A percentile compares a stretch with the other conserved stretches of the same genome.
Conservation (phyloP, 2,888 invertebrate genomes). For the Cheilosia impressa region DNA sequence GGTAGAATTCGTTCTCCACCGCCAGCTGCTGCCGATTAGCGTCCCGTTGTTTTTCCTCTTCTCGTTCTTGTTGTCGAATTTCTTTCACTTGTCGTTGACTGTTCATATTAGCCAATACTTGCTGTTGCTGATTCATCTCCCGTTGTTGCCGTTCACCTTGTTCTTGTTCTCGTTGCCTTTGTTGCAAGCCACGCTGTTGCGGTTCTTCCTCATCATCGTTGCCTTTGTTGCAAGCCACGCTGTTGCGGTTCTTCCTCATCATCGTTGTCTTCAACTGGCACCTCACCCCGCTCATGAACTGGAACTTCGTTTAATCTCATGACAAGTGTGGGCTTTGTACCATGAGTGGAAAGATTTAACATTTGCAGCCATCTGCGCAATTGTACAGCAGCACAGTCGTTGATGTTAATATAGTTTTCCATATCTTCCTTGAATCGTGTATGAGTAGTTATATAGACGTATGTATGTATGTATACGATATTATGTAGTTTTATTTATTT, state of each 20-base stretch:
- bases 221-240: background rate
- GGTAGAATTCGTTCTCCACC: background rate
- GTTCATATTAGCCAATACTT: background rate
- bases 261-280: slow-evolving; percentile 1
- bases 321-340: slow-evolving; percentile 3
- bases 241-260: background rate
- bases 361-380: slow-evolving; percentile 2
- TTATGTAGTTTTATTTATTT: no score
- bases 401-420: background rate
- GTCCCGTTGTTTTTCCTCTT: background rate
- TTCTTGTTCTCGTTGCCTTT: background rate
- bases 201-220: background rate
- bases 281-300: background rate
- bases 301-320: slow-evolving; percentile 5
- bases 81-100: background rate
- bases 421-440: background rate
- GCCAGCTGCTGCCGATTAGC: background rate
- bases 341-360: slow-evolving; percentile 11
- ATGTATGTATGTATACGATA: no score
- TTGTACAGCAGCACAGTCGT: slow-evolving; percentile 1
- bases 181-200: background rate
- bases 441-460: no score
- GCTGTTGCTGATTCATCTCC: background rate
- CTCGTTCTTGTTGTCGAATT: background rate
- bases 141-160: background rate